Conservation (phyloP, 2,113 vertebrate species). For the Malurus alboscapulatus region DNA sequence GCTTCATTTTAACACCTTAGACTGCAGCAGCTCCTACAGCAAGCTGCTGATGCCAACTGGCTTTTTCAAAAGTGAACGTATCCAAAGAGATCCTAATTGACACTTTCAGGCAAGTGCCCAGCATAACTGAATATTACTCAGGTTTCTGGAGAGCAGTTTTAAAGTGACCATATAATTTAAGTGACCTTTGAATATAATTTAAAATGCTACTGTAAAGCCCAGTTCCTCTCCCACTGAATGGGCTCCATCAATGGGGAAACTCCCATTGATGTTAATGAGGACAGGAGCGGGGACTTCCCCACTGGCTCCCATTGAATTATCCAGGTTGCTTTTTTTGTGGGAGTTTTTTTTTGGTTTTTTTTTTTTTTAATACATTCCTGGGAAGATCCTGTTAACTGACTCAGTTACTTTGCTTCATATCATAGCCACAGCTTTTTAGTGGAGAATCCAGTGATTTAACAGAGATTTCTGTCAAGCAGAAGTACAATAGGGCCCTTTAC, state of each 20-base stretch:
- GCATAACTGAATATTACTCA: slow-evolving; percentile 35
- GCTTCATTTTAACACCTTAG: slow-evolving; percentile 59
- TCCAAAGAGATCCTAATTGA: slow-evolving; percentile 62
- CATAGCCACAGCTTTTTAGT: neutral
- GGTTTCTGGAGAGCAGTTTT: slow-evolving; percentile 18
- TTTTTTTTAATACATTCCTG: neutral
- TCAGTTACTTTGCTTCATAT: slow-evolving; percentile 23
- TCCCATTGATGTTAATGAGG: slow-evolving; percentile 29
- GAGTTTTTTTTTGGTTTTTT: neutral
- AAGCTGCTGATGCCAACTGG: slow-evolving; percentile 27
- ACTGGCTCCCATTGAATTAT: neutral
- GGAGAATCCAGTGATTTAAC: neutral
- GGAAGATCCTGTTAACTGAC: slow-evolving; percentile 29
- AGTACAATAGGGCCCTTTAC: slow-evolving; percentile 40
- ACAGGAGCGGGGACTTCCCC: neutral
- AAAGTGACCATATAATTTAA: slow-evolving; percentile 53
- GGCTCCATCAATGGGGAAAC: slow-evolving; percentile 13
- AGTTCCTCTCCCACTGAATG: slow-evolving; percentile 24
- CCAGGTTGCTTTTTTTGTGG: neutral
- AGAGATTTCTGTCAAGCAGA: neutral
- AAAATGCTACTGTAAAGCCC: slow-evolving; percentile 13
- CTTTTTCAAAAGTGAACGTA: slow-evolving; percentile 39
- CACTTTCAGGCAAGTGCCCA: slow-evolving; percentile 49
- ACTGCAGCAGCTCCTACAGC: slow-evolving; percentile 22
- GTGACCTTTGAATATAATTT: slow-evolving; percentile 44